A percentile compares a stretch with the other conserved stretches of the same genome.
Conservation (phyloP, 2,113 vertebrate species). For the Bubo scandiacus region DNA sequence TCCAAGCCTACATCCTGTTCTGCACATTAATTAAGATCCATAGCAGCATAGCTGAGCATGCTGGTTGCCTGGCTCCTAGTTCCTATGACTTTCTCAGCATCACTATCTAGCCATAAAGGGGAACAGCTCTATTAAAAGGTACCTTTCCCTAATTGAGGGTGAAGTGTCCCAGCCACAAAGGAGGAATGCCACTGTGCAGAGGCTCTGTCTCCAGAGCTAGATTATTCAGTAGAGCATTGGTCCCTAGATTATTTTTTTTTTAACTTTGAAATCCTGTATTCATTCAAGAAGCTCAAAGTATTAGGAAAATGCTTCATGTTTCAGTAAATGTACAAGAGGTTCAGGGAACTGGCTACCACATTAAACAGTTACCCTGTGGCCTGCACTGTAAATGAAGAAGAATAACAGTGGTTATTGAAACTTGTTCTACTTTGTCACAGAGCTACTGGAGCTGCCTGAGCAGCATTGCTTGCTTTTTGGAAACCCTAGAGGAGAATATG, state of each 20-base stretch:
- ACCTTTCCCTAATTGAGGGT: background rate
- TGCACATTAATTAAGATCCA: background rate
- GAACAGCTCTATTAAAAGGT: background rate
- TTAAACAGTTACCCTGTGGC: conserved; percentile 28
- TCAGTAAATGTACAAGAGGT: conserved; percentile 14
- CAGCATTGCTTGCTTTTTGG: conserved; percentile 44
- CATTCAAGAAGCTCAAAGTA: conserved; percentile 12
- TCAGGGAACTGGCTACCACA: background rate
- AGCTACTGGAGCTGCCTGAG: conserved; percentile 20
- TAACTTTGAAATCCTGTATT: background rate
- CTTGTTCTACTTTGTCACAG: conserved; percentile 40
- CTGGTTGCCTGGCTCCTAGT: background rate
- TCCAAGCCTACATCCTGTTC: background rate
- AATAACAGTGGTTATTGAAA: conserved; percentile 30
- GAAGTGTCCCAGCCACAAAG: background rate
- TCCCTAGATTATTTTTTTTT: background rate
- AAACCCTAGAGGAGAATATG: conserved; percentile 61
- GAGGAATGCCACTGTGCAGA: background rate
- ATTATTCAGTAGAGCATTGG: background rate
- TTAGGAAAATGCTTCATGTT: background rate
- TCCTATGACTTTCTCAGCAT: background rate
- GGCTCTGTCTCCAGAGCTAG: background rate
- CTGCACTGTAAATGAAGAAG: conserved; percentile 7
- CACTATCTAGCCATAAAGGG: background rate
- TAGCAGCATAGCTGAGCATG: background rate